Evolutionary conservation across 2,888 invertebrate genomes (phyloP), one percentile per base, ranked within the genome.

Genomic region (Horisme vitalbata): DNA sequence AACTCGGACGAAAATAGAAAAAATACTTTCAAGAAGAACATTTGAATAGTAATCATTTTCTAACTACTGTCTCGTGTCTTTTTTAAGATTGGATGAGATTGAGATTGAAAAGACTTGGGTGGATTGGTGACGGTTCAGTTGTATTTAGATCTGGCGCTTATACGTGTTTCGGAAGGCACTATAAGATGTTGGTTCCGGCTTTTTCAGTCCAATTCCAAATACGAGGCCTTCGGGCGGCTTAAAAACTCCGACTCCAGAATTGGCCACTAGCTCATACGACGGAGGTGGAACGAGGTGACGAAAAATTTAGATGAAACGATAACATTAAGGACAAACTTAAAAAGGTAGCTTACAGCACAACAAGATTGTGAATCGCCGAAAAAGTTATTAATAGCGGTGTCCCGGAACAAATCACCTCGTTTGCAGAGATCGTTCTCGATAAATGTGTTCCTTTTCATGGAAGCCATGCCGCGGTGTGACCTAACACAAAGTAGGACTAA

Each of bases 11-110:
- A 78, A 79, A 77, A 77, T 72, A 73, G 64, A 65, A 50, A 65
- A 52, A 61, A 55, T 52, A 51, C 55, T 41, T 64, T 63, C 61
- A 54, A 54, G 71, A 72, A 73, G 71, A 64, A 47, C 33, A 79
- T 81, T 81, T 77, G 72, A 76, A 83, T 82, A 68, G n/a, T n/a
- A n/a, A n/a, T n/a, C n/a, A n/a, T n/a, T n/a, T n/a, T 26, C 11
- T 11, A 10, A 2, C 4, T 21, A 23, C 23, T 23, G n/a, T 23
- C n/a, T 4, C n/a, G n/a, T n/a, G n/a, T n/a, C n/a, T n/a, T n/a
- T n/a, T n/a, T n/a, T n/a, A n/a, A n/a, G n/a, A n/a, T n/a, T n/a
- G n/a, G n/a, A n/a, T n/a, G n/a, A n/a, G n/a, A n/a, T n/a, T n/a
- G n/a, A n/a, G n/a, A n/a, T n/a, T n/a, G n/a, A n/a, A n/a, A n/a